phyloP scores from a whole-genome alignment of 2,888 invertebrate species.

The Drosophila colorata region DNA sequence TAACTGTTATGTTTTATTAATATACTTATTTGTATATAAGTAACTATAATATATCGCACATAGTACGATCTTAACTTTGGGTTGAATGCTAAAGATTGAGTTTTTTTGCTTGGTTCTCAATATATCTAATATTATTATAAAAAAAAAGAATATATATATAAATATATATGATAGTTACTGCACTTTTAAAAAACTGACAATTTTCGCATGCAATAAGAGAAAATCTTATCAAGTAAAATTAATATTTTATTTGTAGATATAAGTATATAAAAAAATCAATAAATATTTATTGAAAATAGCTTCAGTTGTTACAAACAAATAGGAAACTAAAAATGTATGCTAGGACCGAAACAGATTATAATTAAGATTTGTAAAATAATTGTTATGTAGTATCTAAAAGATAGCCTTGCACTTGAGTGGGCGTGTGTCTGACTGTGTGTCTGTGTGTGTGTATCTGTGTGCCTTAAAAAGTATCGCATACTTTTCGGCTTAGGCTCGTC shows the following conservation, averaged over 20 bases:
- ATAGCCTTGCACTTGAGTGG: conserved; percentile 40
- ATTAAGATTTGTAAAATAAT: conserved; percentile 9
- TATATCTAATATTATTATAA: conserved; percentile 13
- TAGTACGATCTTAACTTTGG: conserved; percentile 49
- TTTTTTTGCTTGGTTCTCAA: conserved; percentile 17
- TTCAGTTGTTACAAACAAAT: conserved; percentile 45
- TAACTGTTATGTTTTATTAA: conserved; percentile 34
- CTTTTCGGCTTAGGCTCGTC: conserved; percentile 14
- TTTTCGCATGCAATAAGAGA: background rate
- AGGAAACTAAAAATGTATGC: conserved; percentile 39
- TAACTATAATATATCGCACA: conserved; percentile 63
- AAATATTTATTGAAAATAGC: conserved; percentile 56
- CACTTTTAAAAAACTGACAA: conserved; percentile 12
- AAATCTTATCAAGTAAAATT: conserved; percentile 20
- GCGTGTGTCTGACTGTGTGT: conserved; percentile 2
- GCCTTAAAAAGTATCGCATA: conserved; percentile 39
- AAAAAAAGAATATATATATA: conserved; percentile 4
- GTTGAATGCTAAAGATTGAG: conserved; percentile 40
- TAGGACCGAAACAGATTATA: conserved; percentile 19
- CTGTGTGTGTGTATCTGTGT: conserved; percentile 5
- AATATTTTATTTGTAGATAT: conserved; percentile 44
- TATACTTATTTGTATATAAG: conserved; percentile 41
- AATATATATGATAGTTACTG: conserved; percentile 2
- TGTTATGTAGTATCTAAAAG: conserved; percentile 21
- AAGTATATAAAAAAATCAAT: conserved; percentile 42